A percentile compares a stretch with the other conserved stretches of the same genome.
These are phyloP conservation scores for Camelus dromedarius DNA, from an alignment of 2,113 vertebrate species.

Conservation along the genomic window DNA sequence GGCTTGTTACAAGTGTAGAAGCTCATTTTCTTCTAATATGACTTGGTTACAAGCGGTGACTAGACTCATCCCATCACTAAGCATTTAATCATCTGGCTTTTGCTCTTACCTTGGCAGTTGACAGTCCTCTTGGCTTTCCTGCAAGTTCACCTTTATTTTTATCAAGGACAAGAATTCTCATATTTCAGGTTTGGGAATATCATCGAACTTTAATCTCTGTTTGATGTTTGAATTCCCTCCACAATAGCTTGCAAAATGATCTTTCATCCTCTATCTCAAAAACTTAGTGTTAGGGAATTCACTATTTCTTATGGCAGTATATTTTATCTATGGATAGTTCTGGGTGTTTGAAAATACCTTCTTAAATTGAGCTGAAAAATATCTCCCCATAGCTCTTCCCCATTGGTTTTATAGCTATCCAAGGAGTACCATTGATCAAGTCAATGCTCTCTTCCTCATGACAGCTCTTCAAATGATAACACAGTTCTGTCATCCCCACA, in stretches of 20 bases:
- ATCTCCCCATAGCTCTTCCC: background rate
- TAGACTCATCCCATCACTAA: background rate
- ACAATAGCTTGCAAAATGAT: background rate
- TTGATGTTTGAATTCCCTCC: slow-evolving; percentile 31
- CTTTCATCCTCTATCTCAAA: background rate
- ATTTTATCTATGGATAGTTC: background rate
- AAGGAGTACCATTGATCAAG: background rate
- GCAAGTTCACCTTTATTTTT: background rate
- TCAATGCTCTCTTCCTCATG: background rate
- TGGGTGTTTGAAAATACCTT: background rate
- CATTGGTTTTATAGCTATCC: background rate
- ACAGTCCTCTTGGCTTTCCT: background rate
- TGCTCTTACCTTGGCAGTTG: background rate
- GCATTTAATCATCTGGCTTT: background rate
- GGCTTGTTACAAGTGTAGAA: background rate
- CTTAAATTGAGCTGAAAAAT: slow-evolving; percentile 26
- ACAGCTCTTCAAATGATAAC: background rate
- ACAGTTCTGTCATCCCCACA: background rate
- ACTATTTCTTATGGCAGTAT: background rate
- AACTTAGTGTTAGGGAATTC: background rate
- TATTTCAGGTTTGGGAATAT: background rate
- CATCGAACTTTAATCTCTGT: background rate
- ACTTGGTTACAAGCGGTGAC: background rate
- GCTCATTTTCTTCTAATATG: background rate
- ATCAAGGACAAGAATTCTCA: slow-evolving; percentile 12